Conservation (phyloP, 2,113 vertebrate species). For the Burhinus oedicnemus region DNA sequence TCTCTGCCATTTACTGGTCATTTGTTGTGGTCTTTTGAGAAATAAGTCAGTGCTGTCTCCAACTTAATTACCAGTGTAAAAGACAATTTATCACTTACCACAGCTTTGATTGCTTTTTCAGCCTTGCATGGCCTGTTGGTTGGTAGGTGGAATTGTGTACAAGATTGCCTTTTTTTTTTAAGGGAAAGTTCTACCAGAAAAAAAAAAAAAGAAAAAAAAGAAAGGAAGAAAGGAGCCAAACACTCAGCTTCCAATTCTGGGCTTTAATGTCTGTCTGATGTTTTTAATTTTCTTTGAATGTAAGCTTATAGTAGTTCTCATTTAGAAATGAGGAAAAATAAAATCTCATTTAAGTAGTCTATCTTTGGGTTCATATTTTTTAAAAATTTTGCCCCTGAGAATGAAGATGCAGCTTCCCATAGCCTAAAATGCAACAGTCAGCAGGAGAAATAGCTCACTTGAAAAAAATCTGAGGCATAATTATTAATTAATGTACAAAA, state of each 20-base stretch:
- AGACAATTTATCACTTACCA: slow-evolving; percentile 43
- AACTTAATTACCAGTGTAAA: slow-evolving; percentile 27
- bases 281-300: not conserved
- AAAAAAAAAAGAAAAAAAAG: not conserved
- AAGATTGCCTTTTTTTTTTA: not conserved
- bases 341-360: not conserved
- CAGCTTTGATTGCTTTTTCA: slow-evolving; percentile 36
- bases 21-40: slow-evolving; percentile 9
- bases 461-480: not conserved
- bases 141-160: not conserved
- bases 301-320: not conserved
- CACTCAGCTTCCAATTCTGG: not conserved
- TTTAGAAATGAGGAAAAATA: not conserved
- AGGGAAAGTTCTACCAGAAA: not conserved
- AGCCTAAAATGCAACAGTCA: slow-evolving; percentile 30
- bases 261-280: not conserved
- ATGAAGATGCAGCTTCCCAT: slow-evolving; percentile 9
- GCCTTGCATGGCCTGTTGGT: not conserved
- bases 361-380: not conserved
- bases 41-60: not conserved
- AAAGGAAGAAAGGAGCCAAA: not conserved
- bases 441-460: slow-evolving; percentile 38
- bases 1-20: not conserved
- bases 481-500: slow-evolving; percentile 46
- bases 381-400: not conserved